Conservation (phyloP, 1,140 invertebrate genomes). For the Latrodectus geometricus region DNA sequence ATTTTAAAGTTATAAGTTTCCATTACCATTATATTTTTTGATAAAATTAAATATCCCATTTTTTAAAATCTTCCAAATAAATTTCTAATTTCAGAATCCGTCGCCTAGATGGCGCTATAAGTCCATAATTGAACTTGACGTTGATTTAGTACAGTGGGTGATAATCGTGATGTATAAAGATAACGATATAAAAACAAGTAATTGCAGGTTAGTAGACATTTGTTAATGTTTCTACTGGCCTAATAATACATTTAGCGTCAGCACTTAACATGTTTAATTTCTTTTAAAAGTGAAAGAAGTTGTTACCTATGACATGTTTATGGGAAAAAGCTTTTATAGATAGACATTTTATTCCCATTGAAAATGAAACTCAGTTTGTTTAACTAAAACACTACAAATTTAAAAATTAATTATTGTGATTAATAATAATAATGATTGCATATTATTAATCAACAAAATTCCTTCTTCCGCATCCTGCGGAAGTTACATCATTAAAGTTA, state of each 20-base stretch:
- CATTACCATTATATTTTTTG: too few species aligned
- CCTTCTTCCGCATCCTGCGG: not conserved
- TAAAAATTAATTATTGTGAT: not conserved
- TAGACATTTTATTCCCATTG: too few species aligned
- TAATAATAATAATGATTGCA: not conserved
- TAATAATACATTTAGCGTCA: constrained; percentile 22
- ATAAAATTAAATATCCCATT: too few species aligned
- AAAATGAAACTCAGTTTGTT: too few species aligned
- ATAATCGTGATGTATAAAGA: constrained; percentile 17
- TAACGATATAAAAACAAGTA: constrained; percentile 35
- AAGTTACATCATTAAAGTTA: not conserved
- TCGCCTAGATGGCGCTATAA: constrained; percentile 7
- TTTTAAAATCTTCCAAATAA: too few species aligned
- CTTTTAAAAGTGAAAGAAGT: constrained; percentile 31
- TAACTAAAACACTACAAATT: not conserved
- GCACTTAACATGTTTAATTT: constrained; percentile 34
- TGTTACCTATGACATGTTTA: constrained; percentile 21
- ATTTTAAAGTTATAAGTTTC: too few species aligned
- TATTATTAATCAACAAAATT: not conserved
- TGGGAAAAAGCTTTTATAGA: not conserved
- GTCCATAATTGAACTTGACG: constrained; percentile 15
- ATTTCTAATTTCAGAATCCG: too few species aligned
- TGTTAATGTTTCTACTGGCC: constrained; percentile 20
- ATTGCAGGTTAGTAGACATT: constrained; percentile 22
- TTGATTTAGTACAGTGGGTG: not conserved